These are phyloP conservation scores for Macrosteles quadrilineatus DNA, from an alignment of 1,140 invertebrate genomes.

Conservation along the genomic window DNA sequence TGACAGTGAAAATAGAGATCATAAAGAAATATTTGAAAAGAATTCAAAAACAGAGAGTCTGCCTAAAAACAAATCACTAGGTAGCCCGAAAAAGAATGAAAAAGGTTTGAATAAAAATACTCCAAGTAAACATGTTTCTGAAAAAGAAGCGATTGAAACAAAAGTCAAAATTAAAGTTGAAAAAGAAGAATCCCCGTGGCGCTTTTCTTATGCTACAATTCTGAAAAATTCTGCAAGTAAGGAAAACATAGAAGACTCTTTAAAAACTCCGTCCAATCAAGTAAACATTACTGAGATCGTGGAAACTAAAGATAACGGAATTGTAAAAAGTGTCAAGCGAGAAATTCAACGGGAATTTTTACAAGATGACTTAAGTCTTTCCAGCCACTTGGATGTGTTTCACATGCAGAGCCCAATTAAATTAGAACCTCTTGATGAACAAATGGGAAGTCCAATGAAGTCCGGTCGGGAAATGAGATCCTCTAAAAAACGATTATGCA, in stretches of 20 bases:
- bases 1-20: neutral
- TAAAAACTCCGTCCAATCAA: neutral
- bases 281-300: neutral
- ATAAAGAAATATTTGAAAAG: neutral
- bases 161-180: constrained; percentile 21
- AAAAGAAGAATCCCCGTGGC: constrained; percentile 10
- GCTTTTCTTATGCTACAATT: constrained; percentile 21
- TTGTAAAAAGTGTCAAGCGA: constrained; percentile 25
- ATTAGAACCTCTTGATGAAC: neutral
- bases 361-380: constrained; percentile 42
- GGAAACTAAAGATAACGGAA: neutral
- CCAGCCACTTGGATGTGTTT: constrained; percentile 41
- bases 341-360: constrained; percentile 30
- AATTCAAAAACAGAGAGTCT: neutral
- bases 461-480: neutral
- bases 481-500: constrained; percentile 9
- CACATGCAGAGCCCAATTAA: constrained; percentile 40
- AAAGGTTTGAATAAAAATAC: constrained; percentile 14
- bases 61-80: too few relatives aligned
- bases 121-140: neutral
- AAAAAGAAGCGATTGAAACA: neutral
- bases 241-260: neutral
- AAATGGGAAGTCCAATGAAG: neutral
- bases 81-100: too few relatives aligned
- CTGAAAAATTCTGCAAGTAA: constrained; percentile 22